phyloP scores from a whole-genome alignment of 2,888 invertebrate genomes.

The Oeneis ivallda region DNA sequence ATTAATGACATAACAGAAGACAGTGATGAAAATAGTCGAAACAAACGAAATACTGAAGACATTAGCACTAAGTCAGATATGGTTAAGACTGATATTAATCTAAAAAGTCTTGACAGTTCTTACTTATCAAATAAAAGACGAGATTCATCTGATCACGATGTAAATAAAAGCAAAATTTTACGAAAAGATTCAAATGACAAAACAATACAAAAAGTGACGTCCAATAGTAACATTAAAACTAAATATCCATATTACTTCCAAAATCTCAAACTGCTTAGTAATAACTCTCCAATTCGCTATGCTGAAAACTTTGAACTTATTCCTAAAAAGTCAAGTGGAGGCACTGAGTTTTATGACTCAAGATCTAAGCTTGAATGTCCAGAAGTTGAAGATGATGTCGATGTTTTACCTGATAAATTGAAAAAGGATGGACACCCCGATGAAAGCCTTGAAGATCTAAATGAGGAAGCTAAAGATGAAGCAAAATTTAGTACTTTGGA shows the following conservation, averaged over 20 bases:
- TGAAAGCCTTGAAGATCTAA: conserved; percentile 38
- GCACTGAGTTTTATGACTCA: conserved; percentile 87
- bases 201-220: conserved; percentile 35
- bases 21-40: conserved; percentile 33
- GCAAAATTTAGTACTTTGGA: conserved; percentile 51
- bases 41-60: conserved; percentile 49
- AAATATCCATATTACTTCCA: conserved; percentile 87
- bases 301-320: conserved; percentile 83
- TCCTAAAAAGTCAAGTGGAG: conserved; percentile 84
- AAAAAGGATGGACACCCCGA: conserved; percentile 60
- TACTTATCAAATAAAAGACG: conserved; percentile 6
- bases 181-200: conserved; percentile 49
- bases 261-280: conserved; percentile 60
- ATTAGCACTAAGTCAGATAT: conserved; percentile 3
- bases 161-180: conserved; percentile 55
- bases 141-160: conserved; percentile 45
- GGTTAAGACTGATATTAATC: background rate
- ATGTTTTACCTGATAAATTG: conserved; percentile 79
- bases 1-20: conserved; percentile 49
- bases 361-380: conserved; percentile 76
- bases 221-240: conserved; percentile 41
- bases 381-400: conserved; percentile 78
- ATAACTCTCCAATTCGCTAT: conserved; percentile 84
- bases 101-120: conserved; percentile 7
- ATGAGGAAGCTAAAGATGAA: conserved; percentile 46